Conservation (phyloP, 2,888 invertebrate species). For the Drosophila acutilabella region DNA sequence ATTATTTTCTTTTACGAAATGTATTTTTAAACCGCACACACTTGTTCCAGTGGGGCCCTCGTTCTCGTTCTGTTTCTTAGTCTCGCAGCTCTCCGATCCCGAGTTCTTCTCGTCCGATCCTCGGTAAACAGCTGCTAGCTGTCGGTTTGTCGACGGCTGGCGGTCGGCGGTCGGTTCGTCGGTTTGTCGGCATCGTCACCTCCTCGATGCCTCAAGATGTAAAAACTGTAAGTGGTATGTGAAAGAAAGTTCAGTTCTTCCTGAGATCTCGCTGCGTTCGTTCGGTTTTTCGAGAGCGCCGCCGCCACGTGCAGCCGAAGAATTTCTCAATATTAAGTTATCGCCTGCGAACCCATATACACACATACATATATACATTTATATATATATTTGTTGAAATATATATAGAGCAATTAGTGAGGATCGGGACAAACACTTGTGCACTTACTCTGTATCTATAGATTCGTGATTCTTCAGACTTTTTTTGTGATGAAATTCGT, state of each 20-base stretch:
- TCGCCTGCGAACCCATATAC: constrained; percentile 16
- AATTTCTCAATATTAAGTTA: constrained; percentile 31
- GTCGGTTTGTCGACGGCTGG: constrained; percentile 21
- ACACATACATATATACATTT: not conserved
- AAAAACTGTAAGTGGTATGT: constrained; percentile 83
- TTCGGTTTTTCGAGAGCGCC: constrained; percentile 65
- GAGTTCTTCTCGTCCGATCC: constrained; percentile 52
- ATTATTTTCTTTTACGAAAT: constrained; percentile 65
- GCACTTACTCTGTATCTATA: constrained; percentile 37
- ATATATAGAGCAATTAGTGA: constrained; percentile 42
- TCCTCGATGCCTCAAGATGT: constrained; percentile 70
- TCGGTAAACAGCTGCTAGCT: constrained; percentile 73
- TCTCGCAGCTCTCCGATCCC: constrained; percentile 14
- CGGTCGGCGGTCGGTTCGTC: constrained; percentile 29
- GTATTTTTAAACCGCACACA: constrained; percentile 83
- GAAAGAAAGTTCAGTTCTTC: constrained; percentile 83
- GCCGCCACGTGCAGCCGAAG: constrained; percentile 50
- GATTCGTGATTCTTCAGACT: constrained; percentile 5
- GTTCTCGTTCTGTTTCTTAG: constrained; percentile 3
- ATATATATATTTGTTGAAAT: not conserved
- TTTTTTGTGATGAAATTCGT: constrained; percentile 49
- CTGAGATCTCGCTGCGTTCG: constrained; percentile 83
- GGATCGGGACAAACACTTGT: constrained; percentile 56
- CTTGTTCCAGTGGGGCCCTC: constrained; percentile 76
- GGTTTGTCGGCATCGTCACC: constrained; percentile 45